Percentiles rank a stretch among this genome's conserved stretches.
These are phyloP conservation scores for Drosophila phalerata DNA, from an alignment of 2,888 invertebrate genomes.

Conservation along the genomic window DNA sequence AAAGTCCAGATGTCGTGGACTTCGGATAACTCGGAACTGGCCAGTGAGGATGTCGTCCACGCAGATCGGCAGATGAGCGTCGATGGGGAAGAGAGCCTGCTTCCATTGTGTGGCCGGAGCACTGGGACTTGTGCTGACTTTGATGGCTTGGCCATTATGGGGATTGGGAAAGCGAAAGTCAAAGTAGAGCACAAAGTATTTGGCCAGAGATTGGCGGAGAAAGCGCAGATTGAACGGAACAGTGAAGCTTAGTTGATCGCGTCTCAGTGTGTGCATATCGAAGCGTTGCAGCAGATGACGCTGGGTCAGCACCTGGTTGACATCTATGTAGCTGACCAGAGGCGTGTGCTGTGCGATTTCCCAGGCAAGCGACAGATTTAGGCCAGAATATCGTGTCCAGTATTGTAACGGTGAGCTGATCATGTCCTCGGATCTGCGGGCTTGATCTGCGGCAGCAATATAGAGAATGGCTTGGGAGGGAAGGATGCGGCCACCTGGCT, in stretches of 20 bases:
- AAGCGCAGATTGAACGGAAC: constrained; percentile 39
- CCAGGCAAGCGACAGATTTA: constrained; percentile 34
- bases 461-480: constrained; percentile 48
- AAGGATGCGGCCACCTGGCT: constrained; percentile 50
- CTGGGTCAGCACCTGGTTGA: constrained; percentile 26
- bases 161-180: constrained; percentile 40
- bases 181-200: constrained; percentile 52
- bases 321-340: constrained; percentile 6
- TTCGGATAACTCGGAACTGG: constrained; percentile 30
- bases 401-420: neutral
- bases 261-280: constrained; percentile 34
- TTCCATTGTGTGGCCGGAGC: constrained; percentile 47
- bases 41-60: constrained; percentile 28
- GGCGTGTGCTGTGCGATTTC: constrained; percentile 28
- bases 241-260: constrained; percentile 39
- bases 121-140: constrained; percentile 34
- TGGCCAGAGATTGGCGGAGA: constrained; percentile 37
- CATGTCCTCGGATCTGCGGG: neutral
- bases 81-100: constrained; percentile 53
- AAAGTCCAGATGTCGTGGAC: constrained; percentile 40
- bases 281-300: constrained; percentile 33
- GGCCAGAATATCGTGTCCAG: constrained; percentile 38
- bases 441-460: constrained; percentile 20
- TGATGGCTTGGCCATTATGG: neutral
- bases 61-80: constrained; percentile 45